These are phyloP conservation scores for Scaptomyza polygonia DNA, from an alignment of 2,888 invertebrate genomes.

Conservation along the genomic window DNA sequence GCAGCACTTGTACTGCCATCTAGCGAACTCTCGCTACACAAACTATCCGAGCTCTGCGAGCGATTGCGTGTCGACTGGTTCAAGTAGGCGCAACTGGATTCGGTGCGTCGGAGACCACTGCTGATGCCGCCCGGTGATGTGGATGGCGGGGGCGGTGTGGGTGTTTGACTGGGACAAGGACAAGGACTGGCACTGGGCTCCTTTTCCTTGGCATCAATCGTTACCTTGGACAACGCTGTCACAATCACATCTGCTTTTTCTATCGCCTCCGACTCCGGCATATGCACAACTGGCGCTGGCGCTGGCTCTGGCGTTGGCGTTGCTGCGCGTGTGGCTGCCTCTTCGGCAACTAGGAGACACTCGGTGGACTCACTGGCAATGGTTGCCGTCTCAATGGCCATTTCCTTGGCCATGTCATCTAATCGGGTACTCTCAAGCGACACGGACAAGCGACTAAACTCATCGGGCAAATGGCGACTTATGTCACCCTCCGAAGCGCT, in stretches of 20 bases:
- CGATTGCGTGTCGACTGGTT: conserved; percentile 82
- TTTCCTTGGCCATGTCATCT: conserved; percentile 77
- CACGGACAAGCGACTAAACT: conserved; percentile 79
- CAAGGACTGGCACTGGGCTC: conserved; percentile 59
- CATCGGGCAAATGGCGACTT: conserved; percentile 82
- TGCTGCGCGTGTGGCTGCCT: conserved; percentile 60
- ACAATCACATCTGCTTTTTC: conserved; percentile 19
- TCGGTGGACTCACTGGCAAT: conserved; percentile 83
- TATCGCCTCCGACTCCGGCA: conserved; percentile 14
- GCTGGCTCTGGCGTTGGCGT: conserved; percentile 39
- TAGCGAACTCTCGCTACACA: conserved; percentile 84
- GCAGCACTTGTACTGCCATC: conserved; percentile 76
- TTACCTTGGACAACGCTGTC: conserved; percentile 68
- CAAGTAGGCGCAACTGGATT: conserved; percentile 78
- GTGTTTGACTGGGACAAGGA: conserved; percentile 71
- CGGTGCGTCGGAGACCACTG: conserved; percentile 79
- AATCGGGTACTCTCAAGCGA: conserved; percentile 79
- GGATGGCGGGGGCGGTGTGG: conserved; percentile 81
- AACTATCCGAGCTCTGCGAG: conserved; percentile 84
- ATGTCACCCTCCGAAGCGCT: conserved; percentile 84
- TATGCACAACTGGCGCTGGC: conserved; percentile 40
- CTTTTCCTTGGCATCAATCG: conserved; percentile 73
- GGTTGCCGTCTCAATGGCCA: conserved; percentile 82
- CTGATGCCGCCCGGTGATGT: conserved; percentile 81
- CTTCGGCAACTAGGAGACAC: conserved; percentile 69